phyloP scores from a whole-genome alignment of 2,888 invertebrate species.

The Xestobium rufovillosum region DNA sequence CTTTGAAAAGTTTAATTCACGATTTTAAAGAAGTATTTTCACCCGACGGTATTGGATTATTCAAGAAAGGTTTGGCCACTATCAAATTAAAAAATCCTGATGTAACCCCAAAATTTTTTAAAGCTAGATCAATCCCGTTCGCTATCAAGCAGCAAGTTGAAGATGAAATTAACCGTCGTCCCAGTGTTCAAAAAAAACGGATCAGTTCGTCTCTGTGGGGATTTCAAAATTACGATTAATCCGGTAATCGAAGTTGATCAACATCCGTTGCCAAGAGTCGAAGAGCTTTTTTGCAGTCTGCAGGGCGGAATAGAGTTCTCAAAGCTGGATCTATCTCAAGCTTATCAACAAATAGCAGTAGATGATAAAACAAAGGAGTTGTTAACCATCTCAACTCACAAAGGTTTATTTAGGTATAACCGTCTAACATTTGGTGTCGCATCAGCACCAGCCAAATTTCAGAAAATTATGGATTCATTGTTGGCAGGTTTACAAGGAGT shows the following conservation, averaged over 20 bases:
- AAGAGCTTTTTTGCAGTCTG: conserved; percentile 23
- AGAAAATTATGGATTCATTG: conserved; percentile 31
- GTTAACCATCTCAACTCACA: conserved; percentile 27
- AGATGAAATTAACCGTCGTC: conserved; percentile 15
- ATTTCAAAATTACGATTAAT: conserved; percentile 27
- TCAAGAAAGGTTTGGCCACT: conserved; percentile 9
- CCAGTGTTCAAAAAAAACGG: conserved; percentile 17
- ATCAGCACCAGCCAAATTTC: conserved; percentile 33
- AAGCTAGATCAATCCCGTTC: conserved; percentile 8
- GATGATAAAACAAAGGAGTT: conserved; percentile 20
- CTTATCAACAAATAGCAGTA: conserved; percentile 18
- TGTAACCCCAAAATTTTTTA: conserved; percentile 10
- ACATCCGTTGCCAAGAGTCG: conserved; percentile 25
- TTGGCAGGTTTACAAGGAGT: conserved; percentile 15
- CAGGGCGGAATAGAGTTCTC: conserved; percentile 24
- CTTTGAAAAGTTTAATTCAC: conserved; percentile 6
- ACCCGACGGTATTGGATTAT: conserved; percentile 14
- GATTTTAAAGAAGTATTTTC: conserved; percentile 12
- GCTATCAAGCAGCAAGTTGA: conserved; percentile 10
- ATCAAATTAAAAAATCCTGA: conserved; percentile 10
- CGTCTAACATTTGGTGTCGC: conserved; percentile 30
- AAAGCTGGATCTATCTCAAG: conserved; percentile 23
- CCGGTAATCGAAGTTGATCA: conserved; percentile 26
- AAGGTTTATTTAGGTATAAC: conserved; percentile 28
- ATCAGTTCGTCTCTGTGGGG: conserved; percentile 17